Conservation (phyloP, 2,113 vertebrate genomes). For the Sarotherodon lohbergeri region DNA sequence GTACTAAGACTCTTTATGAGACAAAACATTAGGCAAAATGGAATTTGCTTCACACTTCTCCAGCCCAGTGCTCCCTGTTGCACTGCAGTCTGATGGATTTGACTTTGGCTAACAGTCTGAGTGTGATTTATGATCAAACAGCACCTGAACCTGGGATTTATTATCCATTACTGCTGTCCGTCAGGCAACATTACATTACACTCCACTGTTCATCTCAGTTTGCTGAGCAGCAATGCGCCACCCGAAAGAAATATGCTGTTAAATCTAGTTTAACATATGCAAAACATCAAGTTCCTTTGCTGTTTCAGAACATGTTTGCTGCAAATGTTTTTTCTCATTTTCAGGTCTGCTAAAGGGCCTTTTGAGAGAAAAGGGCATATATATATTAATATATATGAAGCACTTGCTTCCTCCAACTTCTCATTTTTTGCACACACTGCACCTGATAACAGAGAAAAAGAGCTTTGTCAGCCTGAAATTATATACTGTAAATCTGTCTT, state of each 20-base stretch:
- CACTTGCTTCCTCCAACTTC: background rate
- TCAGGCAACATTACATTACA: conserved; percentile 64
- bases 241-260: conserved; percentile 17
- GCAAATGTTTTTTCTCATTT: background rate
- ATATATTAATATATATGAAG: background rate
- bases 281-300: conserved; percentile 1
- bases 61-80: conserved; percentile 38
- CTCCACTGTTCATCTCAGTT: conserved; percentile 52
- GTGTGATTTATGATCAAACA: conserved; percentile 71
- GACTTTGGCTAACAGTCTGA: conserved; percentile 56
- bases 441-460: background rate
- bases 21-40: conserved; percentile 44
- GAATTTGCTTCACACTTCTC: conserved; percentile 35
- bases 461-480: background rate
- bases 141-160: conserved; percentile 69
- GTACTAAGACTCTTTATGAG: conserved; percentile 1
- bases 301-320: background rate
- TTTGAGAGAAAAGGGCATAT: background rate
- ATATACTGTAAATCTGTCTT: background rate
- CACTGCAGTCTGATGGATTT: conserved; percentile 60
- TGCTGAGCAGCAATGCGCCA: conserved; percentile 20
- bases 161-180: conserved; percentile 68
- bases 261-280: conserved; percentile 27
- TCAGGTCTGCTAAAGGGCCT: background rate
- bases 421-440: background rate